These are phyloP conservation scores for Drosophila subsilvestris DNA, from an alignment of 2,888 invertebrate genomes.

Conservation along the genomic window DNA sequence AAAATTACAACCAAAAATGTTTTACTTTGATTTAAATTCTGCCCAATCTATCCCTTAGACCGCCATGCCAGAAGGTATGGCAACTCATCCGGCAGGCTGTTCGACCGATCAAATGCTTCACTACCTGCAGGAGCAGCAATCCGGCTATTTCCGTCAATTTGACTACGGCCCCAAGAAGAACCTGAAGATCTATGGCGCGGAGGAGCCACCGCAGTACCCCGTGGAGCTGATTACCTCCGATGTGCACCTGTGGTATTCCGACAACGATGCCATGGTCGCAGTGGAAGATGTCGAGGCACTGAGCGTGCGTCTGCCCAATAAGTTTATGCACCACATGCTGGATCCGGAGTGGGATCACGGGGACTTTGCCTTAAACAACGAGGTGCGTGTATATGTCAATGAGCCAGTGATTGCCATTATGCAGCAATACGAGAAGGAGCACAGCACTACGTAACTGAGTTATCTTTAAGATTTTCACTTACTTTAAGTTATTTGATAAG, in stretches of 20 bases:
- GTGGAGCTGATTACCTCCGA: slow-evolving; percentile 60
- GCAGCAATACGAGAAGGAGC: slow-evolving; percentile 52
- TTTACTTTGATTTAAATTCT: neutral
- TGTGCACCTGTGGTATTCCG: slow-evolving; percentile 75
- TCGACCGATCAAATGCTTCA: slow-evolving; percentile 79
- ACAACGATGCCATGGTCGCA: slow-evolving; percentile 71
- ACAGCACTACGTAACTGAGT: neutral
- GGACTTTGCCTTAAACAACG: slow-evolving; percentile 58
- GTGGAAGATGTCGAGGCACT: slow-evolving; percentile 69
- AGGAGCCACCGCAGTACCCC: slow-evolving; percentile 69
- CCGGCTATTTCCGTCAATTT: slow-evolving; percentile 69
- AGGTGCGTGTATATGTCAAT: slow-evolving; percentile 62
- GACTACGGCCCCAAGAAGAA: slow-evolving; percentile 69
- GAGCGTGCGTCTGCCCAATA: slow-evolving; percentile 60
- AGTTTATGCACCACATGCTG: slow-evolving; percentile 54
- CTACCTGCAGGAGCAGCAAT: slow-evolving; percentile 73
- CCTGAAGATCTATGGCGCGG: slow-evolving; percentile 56
- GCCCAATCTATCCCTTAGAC: slow-evolving; percentile 49
- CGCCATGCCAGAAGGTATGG: slow-evolving; percentile 46
- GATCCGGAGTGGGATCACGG: slow-evolving; percentile 70
- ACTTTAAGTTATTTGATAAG: slow-evolving; percentile 22
- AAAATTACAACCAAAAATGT: neutral
- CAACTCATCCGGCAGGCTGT: slow-evolving; percentile 75
- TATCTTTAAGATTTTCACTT: neutral
- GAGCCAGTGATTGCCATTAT: slow-evolving; percentile 70